Percentiles rank a stretch among this genome's conserved stretches.
phyloP scores from a whole-genome alignment of 2,797 vertebrate genomes.

The Arnoldichthys spilopterus region DNA sequence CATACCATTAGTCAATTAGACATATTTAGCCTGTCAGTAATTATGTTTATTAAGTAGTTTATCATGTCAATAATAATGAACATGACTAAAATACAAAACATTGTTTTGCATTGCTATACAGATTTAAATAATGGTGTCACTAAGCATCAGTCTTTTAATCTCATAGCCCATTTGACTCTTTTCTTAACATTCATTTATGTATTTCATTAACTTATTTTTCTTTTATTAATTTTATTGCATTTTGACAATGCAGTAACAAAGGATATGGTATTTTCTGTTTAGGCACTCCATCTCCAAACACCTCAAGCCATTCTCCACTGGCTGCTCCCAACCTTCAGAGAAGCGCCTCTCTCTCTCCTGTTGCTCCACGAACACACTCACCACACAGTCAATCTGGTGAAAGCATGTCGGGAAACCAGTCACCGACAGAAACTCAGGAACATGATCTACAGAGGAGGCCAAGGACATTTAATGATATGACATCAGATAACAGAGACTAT shows the following conservation, averaged over 20 bases:
- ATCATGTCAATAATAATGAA: no score
- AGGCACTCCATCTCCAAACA: slow-evolving; percentile 75
- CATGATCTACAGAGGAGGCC: slow-evolving; percentile 42
- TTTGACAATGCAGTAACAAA: neutral
- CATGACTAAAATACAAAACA: no score
- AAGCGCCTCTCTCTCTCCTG: slow-evolving; percentile 66
- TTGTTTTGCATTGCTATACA: no score
- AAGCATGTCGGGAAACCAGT: slow-evolving; percentile 53
- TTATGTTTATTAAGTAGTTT: no score
- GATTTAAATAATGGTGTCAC: no score
- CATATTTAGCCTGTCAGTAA: no score
- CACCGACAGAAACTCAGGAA: slow-evolving; percentile 43
- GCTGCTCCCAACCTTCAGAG: slow-evolving; percentile 61
- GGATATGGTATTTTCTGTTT: slow-evolving; percentile 19
- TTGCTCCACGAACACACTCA: slow-evolving; percentile 61
- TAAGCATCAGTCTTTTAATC: neutral
- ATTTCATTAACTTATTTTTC: neutral
- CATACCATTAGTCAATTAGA: no score
- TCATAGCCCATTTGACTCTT: neutral
- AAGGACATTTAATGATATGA: slow-evolving; percentile 42
- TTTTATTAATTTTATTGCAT: neutral
- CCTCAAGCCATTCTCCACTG: slow-evolving; percentile 67
- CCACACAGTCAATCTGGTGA: slow-evolving; percentile 60
- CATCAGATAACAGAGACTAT: slow-evolving; percentile 37
- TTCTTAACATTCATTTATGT: neutral